Conservation (phyloP, 2,888 invertebrate species). For the Microctonus hyperodae region DNA sequence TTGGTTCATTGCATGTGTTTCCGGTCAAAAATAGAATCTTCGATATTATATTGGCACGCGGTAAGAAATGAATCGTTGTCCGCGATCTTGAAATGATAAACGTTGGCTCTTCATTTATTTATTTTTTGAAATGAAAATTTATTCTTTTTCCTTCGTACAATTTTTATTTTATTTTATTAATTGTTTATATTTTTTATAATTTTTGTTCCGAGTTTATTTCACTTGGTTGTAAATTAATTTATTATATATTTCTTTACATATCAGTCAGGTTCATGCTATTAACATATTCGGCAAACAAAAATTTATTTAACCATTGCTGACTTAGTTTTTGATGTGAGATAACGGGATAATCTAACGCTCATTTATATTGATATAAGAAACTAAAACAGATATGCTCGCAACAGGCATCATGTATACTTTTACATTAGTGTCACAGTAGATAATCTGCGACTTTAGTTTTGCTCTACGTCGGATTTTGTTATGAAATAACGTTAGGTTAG, state of each 20-base stretch:
- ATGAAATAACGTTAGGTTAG: too few species aligned
- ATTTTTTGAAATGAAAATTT: neutral
- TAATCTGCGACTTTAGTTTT: too few species aligned
- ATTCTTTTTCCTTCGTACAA: neutral
- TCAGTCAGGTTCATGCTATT: neutral
- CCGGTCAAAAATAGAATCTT: conserved; percentile 24
- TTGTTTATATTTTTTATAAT: neutral
- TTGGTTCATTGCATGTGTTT: conserved; percentile 19
- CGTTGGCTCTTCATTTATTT: too few species aligned
- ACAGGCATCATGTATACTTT: neutral
- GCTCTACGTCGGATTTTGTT: too few species aligned
- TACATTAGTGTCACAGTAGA: too few species aligned
- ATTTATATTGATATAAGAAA: conserved; percentile 1
- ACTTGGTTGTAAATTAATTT: neutral
- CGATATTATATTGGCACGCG: neutral
- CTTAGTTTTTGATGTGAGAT: conserved; percentile 13
- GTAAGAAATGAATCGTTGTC: neutral
- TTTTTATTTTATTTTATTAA: conserved; percentile 2
- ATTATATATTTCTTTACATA: neutral
- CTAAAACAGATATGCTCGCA: conserved; percentile 26
- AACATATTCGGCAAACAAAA: conserved; percentile 15
- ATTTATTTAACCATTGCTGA: conserved; percentile 1
- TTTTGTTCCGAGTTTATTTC: too few species aligned
- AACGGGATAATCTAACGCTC: conserved; percentile 21
- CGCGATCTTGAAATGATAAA: conserved; percentile 16